phyloP scores from a whole-genome alignment of 2,113 vertebrate species.

The Bos javanicus region DNA sequence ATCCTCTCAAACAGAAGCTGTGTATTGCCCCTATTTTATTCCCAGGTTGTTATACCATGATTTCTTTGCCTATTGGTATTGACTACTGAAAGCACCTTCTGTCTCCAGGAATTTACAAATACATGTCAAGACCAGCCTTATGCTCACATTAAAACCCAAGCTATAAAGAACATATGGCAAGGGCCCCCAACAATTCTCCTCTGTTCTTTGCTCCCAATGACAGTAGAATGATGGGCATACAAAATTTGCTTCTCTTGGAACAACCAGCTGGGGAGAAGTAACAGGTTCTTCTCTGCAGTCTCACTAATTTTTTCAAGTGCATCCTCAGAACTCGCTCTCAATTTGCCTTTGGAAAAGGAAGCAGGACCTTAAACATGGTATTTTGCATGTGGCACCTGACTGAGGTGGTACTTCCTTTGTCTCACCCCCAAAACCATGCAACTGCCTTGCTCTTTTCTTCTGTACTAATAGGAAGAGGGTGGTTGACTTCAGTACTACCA shows the following conservation, averaged over 20 bases:
- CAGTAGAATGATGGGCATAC: neutral
- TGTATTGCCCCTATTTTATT: neutral
- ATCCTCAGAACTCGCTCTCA: neutral
- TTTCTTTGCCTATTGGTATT: neutral
- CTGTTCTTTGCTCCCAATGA: neutral
- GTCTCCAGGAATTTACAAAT: neutral
- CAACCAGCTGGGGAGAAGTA: neutral
- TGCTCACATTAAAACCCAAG: neutral
- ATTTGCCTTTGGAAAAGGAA: neutral
- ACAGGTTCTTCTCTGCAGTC: neutral
- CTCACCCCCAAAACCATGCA: neutral
- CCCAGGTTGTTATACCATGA: neutral
- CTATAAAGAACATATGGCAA: no score
- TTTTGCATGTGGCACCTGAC: neutral
- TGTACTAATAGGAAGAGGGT: accelerated
- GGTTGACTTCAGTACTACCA: neutral
- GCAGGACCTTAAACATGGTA: neutral
- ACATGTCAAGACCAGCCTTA: neutral
- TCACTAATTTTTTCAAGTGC: neutral
- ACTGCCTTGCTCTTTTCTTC: neutral
- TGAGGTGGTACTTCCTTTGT: neutral
- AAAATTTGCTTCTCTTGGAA: neutral
- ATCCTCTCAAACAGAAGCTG: neutral
- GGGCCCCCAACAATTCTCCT: neutral
- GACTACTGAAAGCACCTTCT: neutral